Evolutionary conservation across 2,113 vertebrate genomes (phyloP).

Genomic region (Ctenodactylus gundi): DNA sequence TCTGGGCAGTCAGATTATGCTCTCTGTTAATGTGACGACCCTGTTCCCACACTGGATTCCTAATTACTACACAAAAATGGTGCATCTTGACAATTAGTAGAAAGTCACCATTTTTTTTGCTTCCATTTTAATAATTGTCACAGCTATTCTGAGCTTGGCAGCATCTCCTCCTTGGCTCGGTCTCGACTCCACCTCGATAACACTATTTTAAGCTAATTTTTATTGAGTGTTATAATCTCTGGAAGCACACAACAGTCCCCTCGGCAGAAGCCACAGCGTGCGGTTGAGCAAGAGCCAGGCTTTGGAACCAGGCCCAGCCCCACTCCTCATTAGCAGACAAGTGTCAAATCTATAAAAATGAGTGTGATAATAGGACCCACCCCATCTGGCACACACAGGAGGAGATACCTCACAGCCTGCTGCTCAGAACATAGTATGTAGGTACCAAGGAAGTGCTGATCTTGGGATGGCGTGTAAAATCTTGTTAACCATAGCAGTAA

Average conservation of each 20-base stretch:
- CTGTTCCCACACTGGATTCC: background rate
- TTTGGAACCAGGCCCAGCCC: background rate
- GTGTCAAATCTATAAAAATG: background rate
- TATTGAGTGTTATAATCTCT: background rate
- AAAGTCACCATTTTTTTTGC: background rate
- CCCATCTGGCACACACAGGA: background rate
- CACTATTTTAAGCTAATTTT: background rate
- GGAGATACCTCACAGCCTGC: fast-evolving
- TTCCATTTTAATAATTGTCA: background rate
- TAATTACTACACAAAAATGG: background rate
- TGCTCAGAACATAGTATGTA: background rate
- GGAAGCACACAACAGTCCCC: background rate
- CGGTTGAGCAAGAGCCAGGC: background rate
- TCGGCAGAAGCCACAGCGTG: background rate
- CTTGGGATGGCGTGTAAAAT: background rate
- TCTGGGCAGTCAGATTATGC: background rate
- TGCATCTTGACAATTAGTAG: background rate
- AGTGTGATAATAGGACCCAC: background rate
- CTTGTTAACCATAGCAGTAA: background rate
- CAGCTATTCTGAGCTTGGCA: background rate
- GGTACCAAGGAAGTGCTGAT: too few relatives aligned
- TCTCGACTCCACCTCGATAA: background rate
- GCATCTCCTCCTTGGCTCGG: background rate
- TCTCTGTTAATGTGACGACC: background rate
- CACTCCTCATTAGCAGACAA: background rate